Base-by-base conservation (phyloP, 2,888 invertebrate genomes). In the Amphipyra berbera region DNA sequence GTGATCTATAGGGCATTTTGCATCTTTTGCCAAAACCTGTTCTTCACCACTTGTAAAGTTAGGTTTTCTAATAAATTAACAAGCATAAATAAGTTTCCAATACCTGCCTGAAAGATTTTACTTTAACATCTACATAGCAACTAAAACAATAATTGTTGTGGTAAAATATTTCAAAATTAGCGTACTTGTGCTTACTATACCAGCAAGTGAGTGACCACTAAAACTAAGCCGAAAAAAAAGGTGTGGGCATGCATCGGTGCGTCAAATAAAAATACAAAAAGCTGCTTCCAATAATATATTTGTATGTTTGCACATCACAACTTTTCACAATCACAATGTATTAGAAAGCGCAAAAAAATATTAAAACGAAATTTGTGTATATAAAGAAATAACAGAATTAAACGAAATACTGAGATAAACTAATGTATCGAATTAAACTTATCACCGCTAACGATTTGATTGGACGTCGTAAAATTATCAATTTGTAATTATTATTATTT, bases 221-320 rank as follows among this genome's bases (percentile, higher is more conserved):
- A 21, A 21, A 21, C 21, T 50, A 61, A 64, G 61, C 58, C 15
- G 47, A 69, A 69, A 45, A 30, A 55, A 61, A 62, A 60, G 71
- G 57, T 61, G 64, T 56, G 40, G n/a, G 44, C 66, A 72, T 82
- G 82, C 68, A 75, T 58, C 73, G 84, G 82, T 80, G 80, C 73
- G 79, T 85, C 85, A 89, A 89, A 89, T 90, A 89, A 91, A 91
- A 91, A 89, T 60, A 83, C 87, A 85, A 80, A 81, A 93, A 93
- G 88, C 89, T 85, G 88, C 85, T 90, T 88, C 87, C 83, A 90
- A 90, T 88, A 90, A 88, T 91, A 90, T 92, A 91, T 90, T 90
- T 88, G 74, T 83, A 85, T 82, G 83, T 69, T 70, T 69, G 78
- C 82, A 86, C 79, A 83, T 82, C 72, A 83, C 81, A 80, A 68